phyloP scores from a whole-genome alignment of 2,888 invertebrate genomes.

The Plebejus argus region DNA sequence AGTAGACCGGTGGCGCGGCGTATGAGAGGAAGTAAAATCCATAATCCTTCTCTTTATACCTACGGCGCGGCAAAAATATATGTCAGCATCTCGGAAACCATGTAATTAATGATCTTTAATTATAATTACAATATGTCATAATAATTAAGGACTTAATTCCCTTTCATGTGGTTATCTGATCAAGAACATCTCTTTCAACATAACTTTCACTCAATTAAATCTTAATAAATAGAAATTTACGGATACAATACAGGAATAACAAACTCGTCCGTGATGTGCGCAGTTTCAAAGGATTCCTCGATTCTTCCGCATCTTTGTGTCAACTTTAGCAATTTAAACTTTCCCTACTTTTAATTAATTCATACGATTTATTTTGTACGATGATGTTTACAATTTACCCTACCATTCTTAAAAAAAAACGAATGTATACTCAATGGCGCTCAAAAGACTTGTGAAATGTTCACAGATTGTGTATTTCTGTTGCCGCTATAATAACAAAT shows the following conservation, averaged over 20 bases:
- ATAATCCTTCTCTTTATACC: too few species aligned
- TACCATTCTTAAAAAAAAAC: not conserved
- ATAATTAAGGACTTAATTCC: not conserved
- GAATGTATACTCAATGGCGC: too few species aligned
- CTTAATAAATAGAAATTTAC: not conserved
- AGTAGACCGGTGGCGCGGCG: too few species aligned
- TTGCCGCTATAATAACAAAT: too few species aligned
- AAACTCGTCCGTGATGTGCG: not conserved
- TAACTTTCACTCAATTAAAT: not conserved
- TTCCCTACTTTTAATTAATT: not conserved
- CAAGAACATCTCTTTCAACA: not conserved
- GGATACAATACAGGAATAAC: not conserved
- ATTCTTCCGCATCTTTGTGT: not conserved
- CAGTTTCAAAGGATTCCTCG: not conserved
- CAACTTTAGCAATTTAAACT: conserved; percentile 10
- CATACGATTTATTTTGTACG: not conserved
- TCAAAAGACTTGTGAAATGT: too few species aligned
- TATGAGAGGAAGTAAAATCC: too few species aligned
- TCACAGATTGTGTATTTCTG: too few species aligned
- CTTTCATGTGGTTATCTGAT: not conserved
- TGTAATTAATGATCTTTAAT: not conserved
- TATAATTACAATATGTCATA: not conserved
- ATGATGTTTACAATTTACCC: not conserved
- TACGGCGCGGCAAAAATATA: too few species aligned
- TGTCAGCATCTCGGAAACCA: not conserved